phyloP scores from a whole-genome alignment of 2,888 invertebrate genomes.

The Melitaea athalia region DNA sequence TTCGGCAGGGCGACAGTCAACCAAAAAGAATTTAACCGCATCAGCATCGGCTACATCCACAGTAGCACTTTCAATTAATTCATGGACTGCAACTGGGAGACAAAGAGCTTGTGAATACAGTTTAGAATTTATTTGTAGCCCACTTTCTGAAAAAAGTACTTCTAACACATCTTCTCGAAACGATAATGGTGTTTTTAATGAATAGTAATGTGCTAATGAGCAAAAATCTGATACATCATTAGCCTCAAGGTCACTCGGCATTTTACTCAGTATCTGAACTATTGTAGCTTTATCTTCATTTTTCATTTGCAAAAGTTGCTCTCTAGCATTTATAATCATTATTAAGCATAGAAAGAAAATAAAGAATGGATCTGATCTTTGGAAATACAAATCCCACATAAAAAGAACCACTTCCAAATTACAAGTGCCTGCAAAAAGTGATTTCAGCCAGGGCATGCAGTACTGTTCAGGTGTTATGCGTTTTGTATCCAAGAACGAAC shows the following conservation, averaged over 20 bases:
- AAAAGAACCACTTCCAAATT: constrained; percentile 92
- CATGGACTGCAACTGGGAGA: constrained; percentile 97
- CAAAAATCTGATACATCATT: constrained; percentile 99
- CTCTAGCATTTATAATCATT: constrained; percentile 96
- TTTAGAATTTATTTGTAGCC: constrained; percentile 83
- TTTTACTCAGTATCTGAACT: constrained; percentile 85
- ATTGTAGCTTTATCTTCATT: constrained; percentile 86
- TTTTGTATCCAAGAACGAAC: constrained; percentile 97
- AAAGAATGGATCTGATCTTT: constrained; percentile 97
- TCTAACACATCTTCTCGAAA: constrained; percentile 92
- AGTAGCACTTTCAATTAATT: constrained; percentile 92
- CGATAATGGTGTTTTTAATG: constrained; percentile 94
- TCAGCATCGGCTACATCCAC: constrained; percentile 84
- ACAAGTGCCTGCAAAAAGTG: constrained; percentile 94
- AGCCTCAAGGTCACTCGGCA: constrained; percentile 93
- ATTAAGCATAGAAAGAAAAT: constrained; percentile 97
- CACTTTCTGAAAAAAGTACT: constrained; percentile 82
- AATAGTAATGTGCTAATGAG: constrained; percentile 97
- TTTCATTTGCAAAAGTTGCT: constrained; percentile 90
- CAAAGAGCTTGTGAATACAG: constrained; percentile 93
- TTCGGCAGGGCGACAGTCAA: constrained; percentile 97
- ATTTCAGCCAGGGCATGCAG: constrained; percentile 93
- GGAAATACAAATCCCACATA: constrained; percentile 99
- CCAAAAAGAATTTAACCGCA: constrained; percentile 93
- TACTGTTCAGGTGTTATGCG: constrained; percentile 96